Percentiles rank a stretch among this genome's conserved stretches.
Conservation (phyloP, 2,113 vertebrate genomes). For the Aldabrachelys gigantea region DNA sequence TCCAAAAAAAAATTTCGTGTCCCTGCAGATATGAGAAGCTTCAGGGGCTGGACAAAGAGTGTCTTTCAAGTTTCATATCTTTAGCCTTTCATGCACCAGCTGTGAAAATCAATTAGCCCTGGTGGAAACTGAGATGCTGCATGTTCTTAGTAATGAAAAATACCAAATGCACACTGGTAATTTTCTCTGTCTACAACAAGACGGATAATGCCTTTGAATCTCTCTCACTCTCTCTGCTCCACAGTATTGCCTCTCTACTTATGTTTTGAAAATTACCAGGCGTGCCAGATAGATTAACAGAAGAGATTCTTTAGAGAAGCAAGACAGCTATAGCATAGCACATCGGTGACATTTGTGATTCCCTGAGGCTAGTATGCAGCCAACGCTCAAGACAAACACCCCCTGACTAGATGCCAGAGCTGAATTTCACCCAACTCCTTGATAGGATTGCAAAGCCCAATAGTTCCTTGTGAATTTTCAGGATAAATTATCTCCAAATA, state of each 20-base stretch:
- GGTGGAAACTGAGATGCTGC: constrained; percentile 62
- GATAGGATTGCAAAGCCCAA: constrained; percentile 34
- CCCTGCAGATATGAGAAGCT: constrained; percentile 26
- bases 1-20: constrained; percentile 26
- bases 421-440: constrained; percentile 32
- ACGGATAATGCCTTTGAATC: constrained; percentile 58
- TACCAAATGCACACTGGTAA: constrained; percentile 50
- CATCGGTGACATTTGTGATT: constrained; percentile 69
- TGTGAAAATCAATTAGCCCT: constrained; percentile 79
- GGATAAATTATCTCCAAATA: constrained; percentile 8
- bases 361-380: constrained; percentile 42
- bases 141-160: constrained; percentile 70
- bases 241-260: constrained; percentile 58
- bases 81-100: constrained; percentile 63
- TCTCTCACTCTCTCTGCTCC: constrained; percentile 42
- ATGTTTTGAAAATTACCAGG: constrained; percentile 76
- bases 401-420: constrained; percentile 45
- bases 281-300: constrained; percentile 63
- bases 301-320: constrained; percentile 56
- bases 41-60: constrained; percentile 42
- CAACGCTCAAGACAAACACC: constrained; percentile 64
- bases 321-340: constrained; percentile 38
- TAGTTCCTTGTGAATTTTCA: constrained; percentile 55
- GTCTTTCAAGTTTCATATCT: constrained; percentile 68
- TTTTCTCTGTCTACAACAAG: constrained; percentile 66